Evolutionary conservation across 2,113 vertebrate species (phyloP).

Genomic region (Pelvicachromis taeniatus): DNA sequence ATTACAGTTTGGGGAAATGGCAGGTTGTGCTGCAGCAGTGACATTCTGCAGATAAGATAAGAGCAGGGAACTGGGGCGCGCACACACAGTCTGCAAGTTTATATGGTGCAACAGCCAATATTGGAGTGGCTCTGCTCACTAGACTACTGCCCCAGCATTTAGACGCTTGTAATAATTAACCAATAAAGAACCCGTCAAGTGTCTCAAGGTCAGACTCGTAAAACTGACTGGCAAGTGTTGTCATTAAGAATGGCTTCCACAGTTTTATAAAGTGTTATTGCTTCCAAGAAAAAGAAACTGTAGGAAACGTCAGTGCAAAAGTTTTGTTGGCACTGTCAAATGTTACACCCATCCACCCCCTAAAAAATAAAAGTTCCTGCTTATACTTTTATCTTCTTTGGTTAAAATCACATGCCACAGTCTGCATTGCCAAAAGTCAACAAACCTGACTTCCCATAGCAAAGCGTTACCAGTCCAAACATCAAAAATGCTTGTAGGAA

Average conservation of each 20-base stretch:
- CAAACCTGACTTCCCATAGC: not conserved
- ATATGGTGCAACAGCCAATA: conserved; percentile 46
- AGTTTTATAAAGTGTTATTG: not conserved
- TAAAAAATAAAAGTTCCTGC: not conserved
- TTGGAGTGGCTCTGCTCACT: conserved; percentile 5
- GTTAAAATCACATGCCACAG: not conserved
- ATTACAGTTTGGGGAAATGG: conserved; percentile 50
- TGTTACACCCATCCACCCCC: not conserved
- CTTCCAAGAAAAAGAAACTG: not conserved
- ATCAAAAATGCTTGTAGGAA: not conserved
- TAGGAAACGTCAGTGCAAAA: not conserved
- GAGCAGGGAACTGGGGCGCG: not conserved
- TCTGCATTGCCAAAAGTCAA: not conserved
- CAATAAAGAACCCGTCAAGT: conserved; percentile 10
- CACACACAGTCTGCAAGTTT: not conserved
- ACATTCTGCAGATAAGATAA: conserved; percentile 64
- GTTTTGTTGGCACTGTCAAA: not conserved
- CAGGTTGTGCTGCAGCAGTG: conserved; percentile 44
- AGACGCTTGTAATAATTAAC: conserved; percentile 60
- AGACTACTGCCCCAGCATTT: not conserved
- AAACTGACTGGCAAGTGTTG: not conserved
- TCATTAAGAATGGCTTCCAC: not conserved
- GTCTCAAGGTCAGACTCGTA: conserved; percentile 40
- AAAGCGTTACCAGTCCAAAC: not conserved
- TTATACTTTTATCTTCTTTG: not conserved